Conservation (phyloP, 2,888 invertebrate species). For the Phytoseiulus persimilis region DNA sequence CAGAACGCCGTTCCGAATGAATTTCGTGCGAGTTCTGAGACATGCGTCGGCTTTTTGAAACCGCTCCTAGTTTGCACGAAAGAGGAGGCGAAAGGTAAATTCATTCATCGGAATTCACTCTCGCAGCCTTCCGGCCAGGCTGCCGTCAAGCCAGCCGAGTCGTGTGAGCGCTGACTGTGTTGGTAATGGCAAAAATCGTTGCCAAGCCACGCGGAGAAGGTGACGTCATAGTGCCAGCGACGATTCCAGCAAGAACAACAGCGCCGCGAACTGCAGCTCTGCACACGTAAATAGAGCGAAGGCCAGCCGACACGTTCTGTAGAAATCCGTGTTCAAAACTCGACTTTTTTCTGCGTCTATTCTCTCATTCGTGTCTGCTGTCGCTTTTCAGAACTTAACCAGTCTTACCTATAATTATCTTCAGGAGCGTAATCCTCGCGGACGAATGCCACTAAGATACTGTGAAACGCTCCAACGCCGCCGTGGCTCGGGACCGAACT, state of each 20-base stretch:
- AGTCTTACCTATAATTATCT: no score
- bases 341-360: background rate
- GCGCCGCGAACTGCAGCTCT: slow-evolving; percentile 5
- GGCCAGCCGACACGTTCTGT: background rate
- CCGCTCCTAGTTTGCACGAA: background rate
- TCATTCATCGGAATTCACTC: background rate
- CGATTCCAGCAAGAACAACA: slow-evolving; percentile 5
- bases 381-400: background rate
- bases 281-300: background rate
- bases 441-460: no score
- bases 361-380: background rate
- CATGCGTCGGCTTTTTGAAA: no score
- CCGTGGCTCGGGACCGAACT: no score
- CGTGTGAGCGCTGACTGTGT: background rate
- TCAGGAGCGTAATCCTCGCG: no score
- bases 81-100: background rate
- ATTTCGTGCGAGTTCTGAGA: no score
- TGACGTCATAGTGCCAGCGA: background rate
- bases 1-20: no score
- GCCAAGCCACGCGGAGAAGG: background rate
- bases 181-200: background rate
- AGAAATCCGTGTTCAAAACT: background rate
- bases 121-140: background rate
- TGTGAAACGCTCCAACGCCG: no score
- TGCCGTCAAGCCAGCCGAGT: background rate